Evolutionary conservation across 1,140 invertebrate species (phyloP), one percentile per base, ranked within the genome.

Genomic region (Cylas formicarius): DNA sequence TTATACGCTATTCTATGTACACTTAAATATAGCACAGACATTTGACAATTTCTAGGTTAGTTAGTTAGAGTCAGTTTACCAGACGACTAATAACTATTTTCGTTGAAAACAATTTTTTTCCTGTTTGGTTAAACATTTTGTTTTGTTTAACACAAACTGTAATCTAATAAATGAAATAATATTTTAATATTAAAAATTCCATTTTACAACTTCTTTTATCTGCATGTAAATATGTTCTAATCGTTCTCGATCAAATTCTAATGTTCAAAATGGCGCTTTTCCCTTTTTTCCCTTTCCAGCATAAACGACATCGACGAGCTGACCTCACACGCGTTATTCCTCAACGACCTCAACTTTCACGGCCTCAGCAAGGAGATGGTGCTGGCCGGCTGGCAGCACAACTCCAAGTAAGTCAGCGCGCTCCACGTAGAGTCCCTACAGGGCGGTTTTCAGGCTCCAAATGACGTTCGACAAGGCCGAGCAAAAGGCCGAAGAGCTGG

Each of bases 271-370:
- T 7, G 7, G 17, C 31, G 23, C 18, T 8, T 26, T 8, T n/a
- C 11, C 8, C 11, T 26, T n/a, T 26, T n/a, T n/a, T n/a, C 29
- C 13, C 54, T 51, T 62, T 66, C 13, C 65, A 90, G 86, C 39
- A 82, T 92, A 23, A 86, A 87, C 55, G 85, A 84, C 60, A 67
- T 90, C 14, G 82, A 87, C 41, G 88, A 92, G 51, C 70, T 93
- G 31, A 72, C 78, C 10, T 78, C 78, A 33, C 81, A 84, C 56
- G 84, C 83, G 2, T 59, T 92, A 1, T 91, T 77, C 61, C 60
- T 93, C 5, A 88, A 88, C 48, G 89, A 92, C 65, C 72, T 93
- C 8, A 92, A 90, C 65, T 77, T 83, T 1, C 87, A 90, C 56
- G 89, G 89, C 7, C 71, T 86, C 35, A 90, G 87, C 48, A 72